Evolutionary conservation across 2,113 vertebrate genomes (phyloP), one percentile per base, ranked within the genome.

Genomic region (Eclectus roratus): DNA sequence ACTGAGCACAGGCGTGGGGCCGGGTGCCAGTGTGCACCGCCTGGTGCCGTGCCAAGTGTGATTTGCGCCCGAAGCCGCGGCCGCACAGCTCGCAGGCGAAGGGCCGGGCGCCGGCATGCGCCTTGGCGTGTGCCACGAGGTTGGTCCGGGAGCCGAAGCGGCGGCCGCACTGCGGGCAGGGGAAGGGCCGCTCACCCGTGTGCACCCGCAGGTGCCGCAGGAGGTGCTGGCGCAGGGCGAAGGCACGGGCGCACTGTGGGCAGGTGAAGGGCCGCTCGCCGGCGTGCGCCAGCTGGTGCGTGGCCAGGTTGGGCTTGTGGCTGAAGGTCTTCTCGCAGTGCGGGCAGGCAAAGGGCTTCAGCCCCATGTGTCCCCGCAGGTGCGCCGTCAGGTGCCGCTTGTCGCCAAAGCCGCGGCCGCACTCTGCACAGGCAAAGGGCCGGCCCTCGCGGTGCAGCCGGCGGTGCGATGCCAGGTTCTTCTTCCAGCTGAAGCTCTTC

Each of bases 21-120:
- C 97, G 96, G 10, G 94, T 96, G 83, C 97, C 98, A 0, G 98
- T 97, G 97, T 98, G 98, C 77, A 98, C 98, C 0, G 97, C 95
- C 82, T 98, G 97, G 80, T 98, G 98, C 76, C 98, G 97, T 1
- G 93, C 97, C 93, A 98, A 94, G 93, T 98, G 98, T 1, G 97
- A 97, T 60, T 98, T 98, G 31, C 98, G 97, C 94, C 98, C 94
- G 64, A 98, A 98, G n/a, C 89, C 91, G 2, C 97, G 96, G 28
- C 97, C 97, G 0, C 98, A 98, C 78, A 97, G 97, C 0, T 93
- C 53, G 8, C 98, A 98, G 43, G 94, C 14, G 9, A 98, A 98
- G 20, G 98, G 97, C 33, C 96, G 93, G 68, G 94, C 55, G 3
- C 97, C 97, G 9, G 97, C 87, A 17, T 97, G 97, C 6, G 94